Percentiles rank a stretch among this genome's conserved stretches.
phyloP scores from a whole-genome alignment of 2,113 vertebrate genomes.

The Hypocryptadius cinnamomeus region DNA sequence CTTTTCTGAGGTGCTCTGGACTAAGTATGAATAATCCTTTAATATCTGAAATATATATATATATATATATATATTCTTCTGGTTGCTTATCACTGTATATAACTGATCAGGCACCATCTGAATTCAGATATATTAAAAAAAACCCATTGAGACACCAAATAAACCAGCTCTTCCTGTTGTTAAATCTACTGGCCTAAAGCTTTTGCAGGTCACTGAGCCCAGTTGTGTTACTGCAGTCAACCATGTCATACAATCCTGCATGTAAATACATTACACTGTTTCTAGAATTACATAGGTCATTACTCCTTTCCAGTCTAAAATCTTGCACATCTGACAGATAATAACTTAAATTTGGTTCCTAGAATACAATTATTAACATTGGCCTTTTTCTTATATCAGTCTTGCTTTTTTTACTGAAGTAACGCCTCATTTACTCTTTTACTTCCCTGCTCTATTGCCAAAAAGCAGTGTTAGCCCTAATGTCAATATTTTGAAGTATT shows the following conservation, averaged over 20 bases:
- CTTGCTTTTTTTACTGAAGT: not conserved
- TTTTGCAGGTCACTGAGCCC: not conserved
- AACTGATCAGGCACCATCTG: not conserved
- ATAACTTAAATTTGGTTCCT: not conserved
- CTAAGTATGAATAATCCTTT: not conserved
- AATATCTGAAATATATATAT: not conserved
- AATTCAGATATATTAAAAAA: not conserved
- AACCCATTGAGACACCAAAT: rapidly evolving
- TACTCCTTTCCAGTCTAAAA: not conserved
- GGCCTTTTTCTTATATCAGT: not conserved
- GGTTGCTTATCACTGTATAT: not conserved
- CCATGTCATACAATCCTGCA: not conserved
- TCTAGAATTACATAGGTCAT: not conserved
- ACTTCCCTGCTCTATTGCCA: not conserved
- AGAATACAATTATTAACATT: not conserved
- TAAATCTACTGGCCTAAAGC: not conserved
- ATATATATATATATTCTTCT: not conserved
- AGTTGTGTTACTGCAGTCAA: not conserved
- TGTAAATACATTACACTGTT: not conserved
- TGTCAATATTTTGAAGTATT: not conserved
- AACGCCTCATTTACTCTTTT: not conserved
- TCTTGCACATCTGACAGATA: not conserved
- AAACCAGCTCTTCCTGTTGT: not conserved
- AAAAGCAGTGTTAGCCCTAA: not conserved
- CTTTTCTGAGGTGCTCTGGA: not conserved